Conservation (phyloP, 2,797 vertebrate genomes). For the Buphagus erythrorhynchus region DNA sequence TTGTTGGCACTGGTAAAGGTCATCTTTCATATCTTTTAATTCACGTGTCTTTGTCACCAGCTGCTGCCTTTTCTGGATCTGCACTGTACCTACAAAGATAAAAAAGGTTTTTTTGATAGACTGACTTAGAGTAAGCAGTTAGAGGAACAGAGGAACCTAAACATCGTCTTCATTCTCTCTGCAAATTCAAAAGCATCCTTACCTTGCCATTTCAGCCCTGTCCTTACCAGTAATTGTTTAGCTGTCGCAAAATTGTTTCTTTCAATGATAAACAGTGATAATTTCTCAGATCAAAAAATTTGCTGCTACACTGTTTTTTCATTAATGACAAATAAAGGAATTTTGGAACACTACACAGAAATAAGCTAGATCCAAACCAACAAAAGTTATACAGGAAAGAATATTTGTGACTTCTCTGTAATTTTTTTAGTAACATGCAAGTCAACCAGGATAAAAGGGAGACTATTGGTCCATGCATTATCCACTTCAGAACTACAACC, state of each 20-base stretch:
- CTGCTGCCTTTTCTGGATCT: constrained; percentile 85
- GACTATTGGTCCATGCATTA: background rate
- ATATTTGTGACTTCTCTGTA: background rate
- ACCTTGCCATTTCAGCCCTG: background rate
- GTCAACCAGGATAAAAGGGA: background rate
- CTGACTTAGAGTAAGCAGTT: background rate
- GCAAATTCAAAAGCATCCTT: background rate
- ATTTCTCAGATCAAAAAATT: background rate
- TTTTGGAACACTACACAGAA: background rate
- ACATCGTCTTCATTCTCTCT: background rate
- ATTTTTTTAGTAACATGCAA: background rate
- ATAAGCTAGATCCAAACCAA: background rate
- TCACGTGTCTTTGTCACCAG: constrained; percentile 77
- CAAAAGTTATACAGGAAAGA: background rate
- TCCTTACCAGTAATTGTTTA: background rate
- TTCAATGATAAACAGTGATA: background rate
- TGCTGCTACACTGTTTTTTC: background rate
- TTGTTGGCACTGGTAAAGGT: constrained; percentile 77
- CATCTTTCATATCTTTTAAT: constrained; percentile 76
- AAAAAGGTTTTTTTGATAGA: background rate
- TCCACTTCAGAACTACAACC: background rate
- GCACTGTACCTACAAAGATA: constrained; percentile 83
- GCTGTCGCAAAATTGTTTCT: background rate
- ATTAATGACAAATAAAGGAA: background rate
- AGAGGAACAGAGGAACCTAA: background rate